Base-by-base conservation (phyloP, 2,797 vertebrate genomes). In the Rhynchotus rufescens region DNA sequence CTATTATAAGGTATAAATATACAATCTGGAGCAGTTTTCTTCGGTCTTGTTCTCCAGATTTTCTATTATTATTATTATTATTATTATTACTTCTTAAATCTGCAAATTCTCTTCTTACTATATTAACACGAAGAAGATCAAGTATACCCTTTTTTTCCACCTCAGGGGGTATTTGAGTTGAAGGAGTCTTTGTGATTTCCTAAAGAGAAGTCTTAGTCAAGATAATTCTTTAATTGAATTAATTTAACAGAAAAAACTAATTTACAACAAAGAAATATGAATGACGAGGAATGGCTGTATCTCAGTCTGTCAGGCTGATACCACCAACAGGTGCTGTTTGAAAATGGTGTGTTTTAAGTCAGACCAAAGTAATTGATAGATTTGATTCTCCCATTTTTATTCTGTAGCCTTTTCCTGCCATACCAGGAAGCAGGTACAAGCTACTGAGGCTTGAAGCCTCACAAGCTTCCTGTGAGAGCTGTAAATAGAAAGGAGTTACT, bases 11-110 rank as follows among this genome's bases (percentile, higher is more conserved):
- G 2, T 54, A 71, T 26, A 44, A 84, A 57, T 77, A 6, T 3
- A 34, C 2, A 73, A 2, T 0, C 12, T 8, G 4, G n/a, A 79
- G 52, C 12, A 6, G 1, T 4, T 47, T n/a, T 17, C 2, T 67
- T 82, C 49, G n/a, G 3, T 68, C 4, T n/a, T 2, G 87, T n/a
- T 90, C 45, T 83, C 32, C 36, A 79, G 36, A 44, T 38, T 25
- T 49, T 42, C 44, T 45, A 45, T 45, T 9, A 44, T 44, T 44
- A 44, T 4, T 45, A 10, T 19, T 45, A 45, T 45, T 9, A 44
- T 44, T 44, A 44, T 4, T 45, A 10, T 19, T 45, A 45, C 21
- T 42, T 62, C 57, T 57, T 22, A 49, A 1, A 54, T 28, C 42
- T 66, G 8, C n/a, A 90, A 90, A 62, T 9, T 9, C 20, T 66